Conservation (phyloP, 1,140 invertebrate genomes). For the Drosophila ercepeae region DNA sequence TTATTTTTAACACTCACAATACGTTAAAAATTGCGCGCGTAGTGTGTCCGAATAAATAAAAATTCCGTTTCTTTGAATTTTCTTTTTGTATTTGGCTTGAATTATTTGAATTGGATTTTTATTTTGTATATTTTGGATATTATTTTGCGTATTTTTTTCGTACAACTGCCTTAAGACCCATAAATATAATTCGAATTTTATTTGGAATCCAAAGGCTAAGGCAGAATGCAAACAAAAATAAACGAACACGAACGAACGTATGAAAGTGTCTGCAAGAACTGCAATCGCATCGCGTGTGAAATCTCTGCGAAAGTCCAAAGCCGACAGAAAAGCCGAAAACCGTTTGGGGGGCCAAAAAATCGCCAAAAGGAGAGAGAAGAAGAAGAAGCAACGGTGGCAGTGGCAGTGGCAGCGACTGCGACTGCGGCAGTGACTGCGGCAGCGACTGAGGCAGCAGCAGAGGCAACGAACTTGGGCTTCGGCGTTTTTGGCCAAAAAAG, state of each 20-base stretch:
- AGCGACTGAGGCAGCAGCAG: conserved; percentile 10
- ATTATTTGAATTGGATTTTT: neutral
- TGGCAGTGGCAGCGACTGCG: conserved; percentile 18
- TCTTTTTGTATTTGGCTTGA: neutral
- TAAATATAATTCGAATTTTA: neutral
- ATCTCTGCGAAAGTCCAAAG: conserved; percentile 83
- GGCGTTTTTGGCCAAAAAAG: conserved; percentile 22
- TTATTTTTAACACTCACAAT: conserved; percentile 7
- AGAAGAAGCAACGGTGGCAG: conserved; percentile 11
- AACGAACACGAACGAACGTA: conserved; percentile 77
- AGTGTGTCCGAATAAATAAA: conserved; percentile 37
- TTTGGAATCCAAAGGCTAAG: conserved; percentile 43
- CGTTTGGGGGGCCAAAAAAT: conserved; percentile 28
- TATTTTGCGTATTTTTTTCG: no score
- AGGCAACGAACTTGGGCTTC: conserved; percentile 54
- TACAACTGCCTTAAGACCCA: neutral
- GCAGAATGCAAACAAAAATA: conserved; percentile 45
- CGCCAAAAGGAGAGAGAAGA: conserved; percentile 43
- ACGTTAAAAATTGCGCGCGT: conserved; percentile 38
- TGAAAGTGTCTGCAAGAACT: conserved; percentile 84
- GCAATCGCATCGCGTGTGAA: conserved; percentile 83
- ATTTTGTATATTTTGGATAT: neutral
- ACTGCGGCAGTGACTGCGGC: conserved; percentile 18
- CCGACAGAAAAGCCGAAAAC: conserved; percentile 54
- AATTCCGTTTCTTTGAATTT: neutral